A percentile compares a stretch with the other conserved stretches of the same genome.
Conservation (phyloP, 2,888 invertebrate genomes). For the Tetropium fuscum region DNA sequence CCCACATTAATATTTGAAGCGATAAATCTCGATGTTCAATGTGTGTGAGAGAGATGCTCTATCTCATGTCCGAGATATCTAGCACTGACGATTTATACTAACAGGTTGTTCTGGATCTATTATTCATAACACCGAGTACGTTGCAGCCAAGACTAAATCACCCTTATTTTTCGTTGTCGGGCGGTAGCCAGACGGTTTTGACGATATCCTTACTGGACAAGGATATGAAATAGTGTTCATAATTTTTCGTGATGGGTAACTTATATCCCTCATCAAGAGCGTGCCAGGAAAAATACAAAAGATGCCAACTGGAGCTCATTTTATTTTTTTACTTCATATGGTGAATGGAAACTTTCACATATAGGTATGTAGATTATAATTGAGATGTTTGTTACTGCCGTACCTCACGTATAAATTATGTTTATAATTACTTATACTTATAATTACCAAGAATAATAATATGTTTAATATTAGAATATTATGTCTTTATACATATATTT, state of each 20-base stretch:
- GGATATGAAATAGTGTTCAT: constrained; percentile 13
- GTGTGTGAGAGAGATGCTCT: constrained; percentile 1
- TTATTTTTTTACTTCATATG: too few species aligned
- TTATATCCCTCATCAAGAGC: constrained; percentile 6
- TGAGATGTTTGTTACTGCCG: too few species aligned
- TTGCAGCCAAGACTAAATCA: constrained; percentile 37
- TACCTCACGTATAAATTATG: too few species aligned
- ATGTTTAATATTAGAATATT: too few species aligned
- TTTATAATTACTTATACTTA: too few species aligned
- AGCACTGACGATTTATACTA: constrained; percentile 40
- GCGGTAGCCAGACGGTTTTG: constrained; percentile 1
- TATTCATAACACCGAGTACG: constrained; percentile 41
- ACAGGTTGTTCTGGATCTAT: constrained; percentile 46
- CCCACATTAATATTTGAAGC: constrained; percentile 33
- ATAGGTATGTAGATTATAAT: too few species aligned
- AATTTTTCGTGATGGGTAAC: constrained; percentile 14
- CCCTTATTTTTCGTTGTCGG: constrained; percentile 21
- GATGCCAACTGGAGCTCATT: not conserved
- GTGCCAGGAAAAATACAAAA: not conserved
- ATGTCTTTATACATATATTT: too few species aligned
- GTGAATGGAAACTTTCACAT: too few species aligned
- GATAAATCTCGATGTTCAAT: constrained; percentile 9
- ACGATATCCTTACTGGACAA: constrained; percentile 14
- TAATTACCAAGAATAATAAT: too few species aligned
- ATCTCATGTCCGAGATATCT: constrained; percentile 20